Evolutionary conservation across 1,140 invertebrate genomes (phyloP).

Genomic region (Sesamia nonagrioides): DNA sequence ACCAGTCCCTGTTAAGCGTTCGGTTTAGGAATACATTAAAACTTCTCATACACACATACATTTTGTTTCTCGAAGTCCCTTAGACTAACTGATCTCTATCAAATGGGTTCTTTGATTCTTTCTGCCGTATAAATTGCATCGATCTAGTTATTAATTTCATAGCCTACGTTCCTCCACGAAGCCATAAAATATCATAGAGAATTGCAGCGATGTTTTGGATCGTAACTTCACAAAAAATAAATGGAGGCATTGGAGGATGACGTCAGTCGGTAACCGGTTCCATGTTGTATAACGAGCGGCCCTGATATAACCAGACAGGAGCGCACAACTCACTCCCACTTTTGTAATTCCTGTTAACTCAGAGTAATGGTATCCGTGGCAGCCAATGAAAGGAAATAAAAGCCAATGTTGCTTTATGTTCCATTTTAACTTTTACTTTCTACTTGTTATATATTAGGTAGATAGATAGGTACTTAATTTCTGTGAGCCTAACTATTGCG

Average conservation of each 20-base stretch:
- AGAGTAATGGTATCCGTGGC: conserved; percentile 31
- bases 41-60: conserved; percentile 31
- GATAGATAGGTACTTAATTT: background rate
- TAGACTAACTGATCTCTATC: conserved; percentile 23
- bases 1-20: conserved; percentile 36
- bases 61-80: conserved; percentile 14
- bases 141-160: conserved; percentile 41
- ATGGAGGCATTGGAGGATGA: conserved; percentile 34
- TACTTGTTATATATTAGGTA: conserved; percentile 23
- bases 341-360: conserved; percentile 43
- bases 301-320: conserved; percentile 44
- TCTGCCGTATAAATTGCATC: conserved; percentile 29
- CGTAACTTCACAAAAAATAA: conserved; percentile 37
- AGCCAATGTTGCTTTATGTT: conserved; percentile 14
- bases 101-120: conserved; percentile 22
- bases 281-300: conserved; percentile 42
- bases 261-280: conserved; percentile 44
- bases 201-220: conserved; percentile 43
- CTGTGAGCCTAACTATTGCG: background rate
- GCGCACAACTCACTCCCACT: conserved; percentile 47
- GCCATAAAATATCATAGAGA: conserved; percentile 25
- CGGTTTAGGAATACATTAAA: conserved; percentile 44
- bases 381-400: conserved; percentile 31
- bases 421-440: conserved; percentile 39
- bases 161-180: conserved; percentile 25